phyloP scores from a whole-genome alignment of 1,140 invertebrate species.

The Camponotus vicinus region DNA sequence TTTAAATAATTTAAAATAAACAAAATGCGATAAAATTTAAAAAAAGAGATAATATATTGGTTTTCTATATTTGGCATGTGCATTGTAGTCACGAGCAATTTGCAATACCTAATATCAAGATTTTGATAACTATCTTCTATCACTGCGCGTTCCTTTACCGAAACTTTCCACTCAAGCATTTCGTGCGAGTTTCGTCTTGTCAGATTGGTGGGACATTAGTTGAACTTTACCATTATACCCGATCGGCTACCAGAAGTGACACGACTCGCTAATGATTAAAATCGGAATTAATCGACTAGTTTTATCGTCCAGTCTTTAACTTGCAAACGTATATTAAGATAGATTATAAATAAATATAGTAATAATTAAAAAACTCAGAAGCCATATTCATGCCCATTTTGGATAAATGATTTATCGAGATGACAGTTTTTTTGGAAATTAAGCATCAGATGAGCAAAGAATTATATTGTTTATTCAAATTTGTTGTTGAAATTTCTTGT shows the following conservation, averaged over 20 bases:
- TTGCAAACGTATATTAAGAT: background rate
- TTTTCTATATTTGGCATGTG: background rate
- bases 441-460: background rate
- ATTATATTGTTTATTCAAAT: conserved; percentile 1
- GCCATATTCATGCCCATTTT: background rate
- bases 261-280: conserved; percentile 27
- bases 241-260: background rate
- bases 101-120: background rate
- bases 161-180: conserved; percentile 60
- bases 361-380: background rate
- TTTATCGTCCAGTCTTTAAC: background rate
- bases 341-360: background rate
- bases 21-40: background rate
- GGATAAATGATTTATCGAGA: background rate
- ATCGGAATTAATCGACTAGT: background rate
- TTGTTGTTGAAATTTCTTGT: background rate
- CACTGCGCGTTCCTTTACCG: conserved; percentile 5
- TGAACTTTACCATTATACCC: conserved; percentile 56
- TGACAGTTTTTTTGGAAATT: background rate
- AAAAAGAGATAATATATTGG: background rate
- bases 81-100: background rate
- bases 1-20: background rate
- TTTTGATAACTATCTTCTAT: background rate
- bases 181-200: conserved; percentile 1
- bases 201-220: background rate